Base-by-base conservation (phyloP, 2,113 vertebrate genomes). In the human (Homo sapiens) region DNA sequence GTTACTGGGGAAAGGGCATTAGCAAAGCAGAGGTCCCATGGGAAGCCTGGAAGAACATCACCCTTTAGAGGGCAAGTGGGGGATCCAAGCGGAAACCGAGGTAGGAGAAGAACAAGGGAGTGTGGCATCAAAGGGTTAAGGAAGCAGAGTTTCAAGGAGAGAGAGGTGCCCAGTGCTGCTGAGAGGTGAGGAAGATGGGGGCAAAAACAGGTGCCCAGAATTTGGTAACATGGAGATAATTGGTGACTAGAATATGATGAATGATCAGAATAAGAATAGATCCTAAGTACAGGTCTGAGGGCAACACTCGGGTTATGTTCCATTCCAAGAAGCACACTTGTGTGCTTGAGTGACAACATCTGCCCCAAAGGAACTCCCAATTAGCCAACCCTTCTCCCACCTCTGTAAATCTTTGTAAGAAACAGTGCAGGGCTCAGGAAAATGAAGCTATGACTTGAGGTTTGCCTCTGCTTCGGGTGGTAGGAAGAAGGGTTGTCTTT, bases 301-400 rank as follows among this genome's bases (percentile, higher is more conserved):
- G 22, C 20, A 48, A 5, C 5, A 25, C 20, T 32, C 57, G n/a
- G 55, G 57, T 3, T 6, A 16, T 14, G 43, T 43, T 90, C n/a
- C n/a, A 16, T 61, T 48, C 4, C 1, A 48, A 75, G 43, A 79
- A 9, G 73, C 1, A 55, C 0, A 4, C 3, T 25, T 40, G 1
- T 17, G 11, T 11, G 8, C 25, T 38, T 11, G 16, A 89, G 16
- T 18, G 3, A 7, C 8, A 13, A 3, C 3, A 4, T 88, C 30
- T 68, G 22, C 43, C n/a, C 43, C 75, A 20, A 73, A 85, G 40
- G 48, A 68, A 85, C n/a, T 55, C 61, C 55, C 61, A 55, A 61
- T 61, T 23, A 73, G 75, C 64, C 66, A 35, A 38, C 12, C 23
- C 68, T 43, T 64, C 45, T 48, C 8, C n/a, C 27, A 25, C 16